Base-by-base conservation (phyloP, 2,113 vertebrate species). In the Lathamus discolor region DNA sequence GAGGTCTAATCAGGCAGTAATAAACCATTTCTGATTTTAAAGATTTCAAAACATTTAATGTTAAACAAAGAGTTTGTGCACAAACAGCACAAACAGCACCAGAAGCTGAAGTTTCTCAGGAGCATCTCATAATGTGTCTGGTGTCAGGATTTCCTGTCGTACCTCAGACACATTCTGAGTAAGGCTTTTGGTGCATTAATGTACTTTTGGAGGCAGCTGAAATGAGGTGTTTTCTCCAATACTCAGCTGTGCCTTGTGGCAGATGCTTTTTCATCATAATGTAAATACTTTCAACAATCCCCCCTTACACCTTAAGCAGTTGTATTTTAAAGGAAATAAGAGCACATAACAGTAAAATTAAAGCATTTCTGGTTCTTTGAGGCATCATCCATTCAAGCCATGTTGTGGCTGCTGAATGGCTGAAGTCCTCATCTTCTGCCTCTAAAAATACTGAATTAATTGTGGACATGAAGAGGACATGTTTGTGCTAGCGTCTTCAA, bases 121-220 rank as follows among this genome's bases (percentile, higher is more conserved):
- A 78, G 17, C 3, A 2, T 10, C n/a, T 68, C 51, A 13, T 6
- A 29, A 57, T 0, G 1, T 17, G 10, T 33, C 39, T 2, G 2
- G 17, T 27, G n/a, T 54, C 44, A 54, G 61, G 52, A 51, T 64
- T 79, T 39, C 35, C 23, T 11, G 4, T 4, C 2, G 27, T 39
- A 46, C 23, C 14, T 41, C 2, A 1, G 48, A n/a, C 35, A 33
- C 0, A 0, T 43, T 28, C 27, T 3, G 4, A 48, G 9, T n/a
- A 17, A n/a, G 59, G 52, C 5, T 46, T 59, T 61, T n/a, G 31
- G 4, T 35, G 51, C 57, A 20, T 19, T 46, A 44, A 10, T 10
- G 17, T 48, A 55, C 1, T 6, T 54, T 13, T n/a, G 46, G 16
- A 49, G 39, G 35, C 59, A 39, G 51, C 28, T 33, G 31, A 48